These are phyloP conservation scores for Percopsis omiscomaycus DNA, from an alignment of 2,797 vertebrate genomes.

Conservation along the genomic window DNA sequence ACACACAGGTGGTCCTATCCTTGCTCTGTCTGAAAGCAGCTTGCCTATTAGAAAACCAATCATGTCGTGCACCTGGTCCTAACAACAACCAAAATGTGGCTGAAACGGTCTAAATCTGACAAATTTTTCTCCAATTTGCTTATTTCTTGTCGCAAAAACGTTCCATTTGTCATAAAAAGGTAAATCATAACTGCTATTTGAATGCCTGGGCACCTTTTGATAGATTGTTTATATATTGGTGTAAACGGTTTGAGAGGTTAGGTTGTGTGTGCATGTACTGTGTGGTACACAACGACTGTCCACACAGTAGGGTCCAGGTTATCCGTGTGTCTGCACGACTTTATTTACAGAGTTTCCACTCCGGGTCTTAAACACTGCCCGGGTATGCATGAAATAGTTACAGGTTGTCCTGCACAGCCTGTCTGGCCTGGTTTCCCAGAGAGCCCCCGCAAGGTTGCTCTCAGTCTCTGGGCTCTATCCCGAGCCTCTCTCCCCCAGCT, in stretches of 20 bases:
- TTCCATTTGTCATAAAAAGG: constrained; percentile 35
- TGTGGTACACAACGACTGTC: no score
- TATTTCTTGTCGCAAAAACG: constrained; percentile 47
- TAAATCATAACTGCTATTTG: constrained; percentile 25
- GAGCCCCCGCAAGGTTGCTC: no score
- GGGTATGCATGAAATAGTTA: no score
- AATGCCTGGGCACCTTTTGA: constrained; percentile 34
- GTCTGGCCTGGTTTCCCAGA: no score
- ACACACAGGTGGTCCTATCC: constrained; percentile 52
- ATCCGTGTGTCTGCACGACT: no score
- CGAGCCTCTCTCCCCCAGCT: no score
- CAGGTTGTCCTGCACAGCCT: no score
- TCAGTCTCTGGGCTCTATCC: no score
- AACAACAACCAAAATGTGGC: constrained; percentile 22
- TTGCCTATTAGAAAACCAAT: constrained; percentile 70
- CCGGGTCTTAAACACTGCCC: no score
- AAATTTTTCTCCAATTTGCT: constrained; percentile 49
- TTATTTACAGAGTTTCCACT: no score
- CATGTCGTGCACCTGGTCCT: constrained; percentile 67
- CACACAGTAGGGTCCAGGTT: no score
- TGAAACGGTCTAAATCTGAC: constrained; percentile 33
- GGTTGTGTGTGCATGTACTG: constrained; percentile 8
- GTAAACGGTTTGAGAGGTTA: constrained; percentile 47
- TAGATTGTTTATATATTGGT: constrained; percentile 46
- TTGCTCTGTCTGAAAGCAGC: constrained; percentile 42